These are phyloP conservation scores for Tribolium madens DNA, from an alignment of 1,140 invertebrate genomes.

Conservation along the genomic window DNA sequence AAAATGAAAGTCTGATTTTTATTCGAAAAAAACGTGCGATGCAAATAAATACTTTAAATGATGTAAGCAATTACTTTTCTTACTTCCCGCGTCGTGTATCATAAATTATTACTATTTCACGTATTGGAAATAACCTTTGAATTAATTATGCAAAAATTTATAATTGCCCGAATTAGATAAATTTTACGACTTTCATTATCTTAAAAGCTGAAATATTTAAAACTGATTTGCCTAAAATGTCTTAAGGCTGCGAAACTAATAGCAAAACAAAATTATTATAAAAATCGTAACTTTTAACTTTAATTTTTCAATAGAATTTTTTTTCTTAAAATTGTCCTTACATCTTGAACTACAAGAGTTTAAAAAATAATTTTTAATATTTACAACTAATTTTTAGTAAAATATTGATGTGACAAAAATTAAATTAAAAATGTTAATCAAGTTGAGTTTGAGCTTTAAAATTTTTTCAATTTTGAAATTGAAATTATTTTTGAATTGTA, in stretches of 20 bases:
- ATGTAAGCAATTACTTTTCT: neutral
- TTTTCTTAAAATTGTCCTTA: no score
- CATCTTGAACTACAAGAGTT: neutral
- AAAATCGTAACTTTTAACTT: no score
- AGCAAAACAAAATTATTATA: no score
- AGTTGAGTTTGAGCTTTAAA: no score
- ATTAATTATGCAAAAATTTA: conserved; percentile 23
- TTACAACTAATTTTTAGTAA: conserved; percentile 40
- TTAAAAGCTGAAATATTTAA: neutral
- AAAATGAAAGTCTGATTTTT: conserved; percentile 24
- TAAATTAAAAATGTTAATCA: no score
- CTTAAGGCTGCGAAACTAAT: neutral
- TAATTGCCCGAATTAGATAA: neutral
- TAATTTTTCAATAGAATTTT: no score
- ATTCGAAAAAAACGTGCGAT: conserved; percentile 22
- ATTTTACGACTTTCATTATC: conserved; percentile 8
- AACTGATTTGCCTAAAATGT: neutral
- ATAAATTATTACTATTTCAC: conserved; percentile 15
- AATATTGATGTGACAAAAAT: no score
- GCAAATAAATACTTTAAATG: conserved; percentile 10
- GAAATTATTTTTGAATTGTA: no score
- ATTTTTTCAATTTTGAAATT: no score
- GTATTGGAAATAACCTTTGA: conserved; percentile 4
- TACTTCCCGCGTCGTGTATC: neutral
- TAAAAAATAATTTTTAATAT: neutral